phyloP scores from a whole-genome alignment of 2,888 invertebrate species.

The Pachliopta kotzebuea region DNA sequence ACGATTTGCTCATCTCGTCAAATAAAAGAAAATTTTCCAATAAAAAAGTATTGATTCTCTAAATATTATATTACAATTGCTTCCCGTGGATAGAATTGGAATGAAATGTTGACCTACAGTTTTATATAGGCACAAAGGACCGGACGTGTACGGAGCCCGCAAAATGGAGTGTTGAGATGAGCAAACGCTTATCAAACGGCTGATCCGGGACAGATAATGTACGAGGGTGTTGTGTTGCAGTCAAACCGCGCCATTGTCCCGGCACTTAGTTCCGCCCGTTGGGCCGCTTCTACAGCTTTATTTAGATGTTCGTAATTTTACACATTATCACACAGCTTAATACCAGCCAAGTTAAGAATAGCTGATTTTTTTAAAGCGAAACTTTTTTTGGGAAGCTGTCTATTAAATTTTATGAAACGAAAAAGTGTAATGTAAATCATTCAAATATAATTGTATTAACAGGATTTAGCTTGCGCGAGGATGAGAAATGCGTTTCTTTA shows the following conservation, averaged over 20 bases:
- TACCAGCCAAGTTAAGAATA: neutral
- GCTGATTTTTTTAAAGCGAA: neutral
- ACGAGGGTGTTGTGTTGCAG: constrained; percentile 64
- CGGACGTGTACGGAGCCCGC: constrained; percentile 40
- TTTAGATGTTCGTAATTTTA: constrained; percentile 26
- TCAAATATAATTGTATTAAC: too few species aligned
- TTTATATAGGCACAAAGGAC: constrained; percentile 38
- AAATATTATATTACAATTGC: neutral
- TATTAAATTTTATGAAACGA: too few species aligned
- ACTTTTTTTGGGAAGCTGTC: too few species aligned
- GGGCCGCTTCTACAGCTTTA: constrained; percentile 28
- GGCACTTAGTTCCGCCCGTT: constrained; percentile 64
- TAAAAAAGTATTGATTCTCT: neutral
- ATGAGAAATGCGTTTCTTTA: too few species aligned
- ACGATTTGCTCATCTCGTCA: too few species aligned
- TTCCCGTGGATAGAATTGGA: neutral
- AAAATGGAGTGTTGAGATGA: constrained; percentile 42
- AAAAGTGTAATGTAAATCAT: too few species aligned
- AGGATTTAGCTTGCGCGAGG: too few species aligned
- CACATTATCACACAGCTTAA: constrained; percentile 13
- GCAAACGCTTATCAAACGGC: constrained; percentile 52
- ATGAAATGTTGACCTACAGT: constrained; percentile 11
- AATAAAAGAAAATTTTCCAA: too few species aligned
- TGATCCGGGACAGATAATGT: constrained; percentile 35
- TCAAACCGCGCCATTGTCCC: constrained; percentile 61